Percentiles rank a stretch among this genome's conserved stretches.
These are phyloP conservation scores for Melanchra persicariae DNA, from an alignment of 2,888 invertebrate genomes.

Conservation along the genomic window DNA sequence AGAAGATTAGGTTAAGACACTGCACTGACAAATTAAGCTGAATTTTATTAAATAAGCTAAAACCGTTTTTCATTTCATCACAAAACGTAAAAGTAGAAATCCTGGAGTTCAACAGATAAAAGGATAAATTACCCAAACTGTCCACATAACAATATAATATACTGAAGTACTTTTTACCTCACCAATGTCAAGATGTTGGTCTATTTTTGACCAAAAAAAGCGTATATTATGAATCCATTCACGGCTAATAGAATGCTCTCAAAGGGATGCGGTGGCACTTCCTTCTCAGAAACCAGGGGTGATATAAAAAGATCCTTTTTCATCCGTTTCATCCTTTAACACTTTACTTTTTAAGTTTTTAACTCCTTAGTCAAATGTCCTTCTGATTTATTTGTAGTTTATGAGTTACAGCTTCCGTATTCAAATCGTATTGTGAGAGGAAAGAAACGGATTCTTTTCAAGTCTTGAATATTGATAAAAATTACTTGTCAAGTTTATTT, in stretches of 20 bases:
- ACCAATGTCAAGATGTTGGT: slow-evolving; percentile 32
- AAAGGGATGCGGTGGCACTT: slow-evolving; percentile 72
- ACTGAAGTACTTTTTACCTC: slow-evolving; percentile 6
- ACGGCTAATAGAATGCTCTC: slow-evolving; percentile 62
- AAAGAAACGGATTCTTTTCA: not conserved
- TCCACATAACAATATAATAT: not conserved
- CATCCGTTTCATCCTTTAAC: slow-evolving; percentile 56
- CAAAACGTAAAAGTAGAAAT: too few species aligned
- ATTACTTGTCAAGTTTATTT: not conserved
- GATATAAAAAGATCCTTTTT: slow-evolving; percentile 69
- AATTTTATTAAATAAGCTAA: too few species aligned
- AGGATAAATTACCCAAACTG: not conserved
- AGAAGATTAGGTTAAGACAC: not conserved
- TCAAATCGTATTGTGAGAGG: slow-evolving; percentile 12
- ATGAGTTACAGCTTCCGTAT: slow-evolving; percentile 63
- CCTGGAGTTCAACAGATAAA: not conserved
- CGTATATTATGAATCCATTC: slow-evolving; percentile 58
- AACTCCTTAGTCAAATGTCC: slow-evolving; percentile 62
- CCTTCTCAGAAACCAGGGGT: slow-evolving; percentile 75
- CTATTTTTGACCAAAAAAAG: slow-evolving; percentile 44
- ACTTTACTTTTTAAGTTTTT: slow-evolving; percentile 56
- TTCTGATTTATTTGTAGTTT: slow-evolving; percentile 60
- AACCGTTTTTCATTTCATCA: too few species aligned
- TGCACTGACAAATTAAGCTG: not conserved
- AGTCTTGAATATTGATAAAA: not conserved